Evolutionary conservation across 2,888 invertebrate species (phyloP).

Genomic region (Onthophagus sagittarius): DNA sequence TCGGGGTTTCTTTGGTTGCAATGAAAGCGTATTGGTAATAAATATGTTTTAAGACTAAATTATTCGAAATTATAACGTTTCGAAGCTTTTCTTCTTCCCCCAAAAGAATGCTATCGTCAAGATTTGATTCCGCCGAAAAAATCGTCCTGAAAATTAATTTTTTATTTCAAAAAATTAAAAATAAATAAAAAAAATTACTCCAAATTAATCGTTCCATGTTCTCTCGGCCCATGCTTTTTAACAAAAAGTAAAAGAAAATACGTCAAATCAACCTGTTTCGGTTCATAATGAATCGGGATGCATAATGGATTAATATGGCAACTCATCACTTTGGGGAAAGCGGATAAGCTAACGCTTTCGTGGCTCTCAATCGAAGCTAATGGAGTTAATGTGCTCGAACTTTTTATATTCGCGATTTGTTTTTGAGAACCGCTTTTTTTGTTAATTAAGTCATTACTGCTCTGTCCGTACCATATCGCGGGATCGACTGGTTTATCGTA

Average conservation of each 20-base stretch:
- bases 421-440: not conserved
- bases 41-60: constrained; percentile 51
- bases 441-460: not conserved
- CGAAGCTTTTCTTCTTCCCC: constrained; percentile 51
- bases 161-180: too few relatives aligned
- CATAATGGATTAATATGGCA: constrained; percentile 23
- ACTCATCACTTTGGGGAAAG: constrained; percentile 13
- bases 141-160: too few relatives aligned
- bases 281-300: constrained; percentile 36
- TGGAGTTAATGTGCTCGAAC: not conserved
- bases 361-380: not conserved
- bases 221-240: constrained; percentile 23
- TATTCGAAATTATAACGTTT: constrained; percentile 40
- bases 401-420: not conserved
- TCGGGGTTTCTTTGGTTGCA: constrained; percentile 45
- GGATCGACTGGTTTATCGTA: constrained; percentile 50
- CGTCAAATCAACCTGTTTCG: constrained; percentile 48
- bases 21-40: constrained; percentile 55
- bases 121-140: too few relatives aligned
- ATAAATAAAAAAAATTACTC: too few relatives aligned
- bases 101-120: not conserved
- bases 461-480: not conserved
- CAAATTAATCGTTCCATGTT: not conserved
- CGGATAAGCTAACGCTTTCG: constrained; percentile 3
- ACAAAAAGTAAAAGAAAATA: constrained; percentile 50